Evolutionary conservation across 2,797 vertebrate species (phyloP).

Genomic region (Danio choprae): DNA sequence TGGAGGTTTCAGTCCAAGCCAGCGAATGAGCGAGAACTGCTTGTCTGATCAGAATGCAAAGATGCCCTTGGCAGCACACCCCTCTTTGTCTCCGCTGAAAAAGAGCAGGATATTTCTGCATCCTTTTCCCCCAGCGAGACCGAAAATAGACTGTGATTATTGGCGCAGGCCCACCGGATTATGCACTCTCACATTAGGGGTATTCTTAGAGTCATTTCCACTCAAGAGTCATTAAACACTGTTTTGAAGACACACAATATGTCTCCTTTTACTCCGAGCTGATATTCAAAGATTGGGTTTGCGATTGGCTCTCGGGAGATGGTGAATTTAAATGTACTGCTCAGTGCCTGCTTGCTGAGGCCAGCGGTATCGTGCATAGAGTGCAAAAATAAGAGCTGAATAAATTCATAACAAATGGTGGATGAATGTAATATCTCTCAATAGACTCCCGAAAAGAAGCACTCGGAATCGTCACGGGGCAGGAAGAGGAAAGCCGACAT

Average conservation of each 20-base stretch:
- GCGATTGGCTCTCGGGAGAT: slow-evolving; percentile 12
- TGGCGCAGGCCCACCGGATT: slow-evolving; percentile 21
- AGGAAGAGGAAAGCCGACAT: slow-evolving; percentile 97
- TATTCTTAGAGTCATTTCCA: slow-evolving; percentile 36
- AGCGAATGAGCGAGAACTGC: slow-evolving; percentile 42
- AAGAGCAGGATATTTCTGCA: slow-evolving; percentile 51
- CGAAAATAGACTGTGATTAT: slow-evolving; percentile 27
- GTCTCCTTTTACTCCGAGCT: slow-evolving; percentile 6
- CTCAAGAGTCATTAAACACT: slow-evolving; percentile 30
- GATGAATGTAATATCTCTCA: slow-evolving; percentile 28
- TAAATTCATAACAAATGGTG: slow-evolving; percentile 25
- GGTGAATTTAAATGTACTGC: slow-evolving; percentile 17
- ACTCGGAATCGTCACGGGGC: slow-evolving; percentile 90
- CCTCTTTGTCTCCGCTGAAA: slow-evolving; percentile 55
- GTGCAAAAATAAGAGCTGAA: slow-evolving; percentile 24
- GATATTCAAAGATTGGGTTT: slow-evolving; percentile 5
- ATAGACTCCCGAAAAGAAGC: slow-evolving; percentile 98
- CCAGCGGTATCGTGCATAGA: neutral
- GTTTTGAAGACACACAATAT: slow-evolving; percentile 18
- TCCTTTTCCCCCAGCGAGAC: slow-evolving; percentile 31
- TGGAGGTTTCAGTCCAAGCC: slow-evolving; percentile 30
- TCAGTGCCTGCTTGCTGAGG: slow-evolving; percentile 11
- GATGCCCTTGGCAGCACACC: slow-evolving; percentile 55
- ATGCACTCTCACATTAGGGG: slow-evolving; percentile 35
- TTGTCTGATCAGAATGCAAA: slow-evolving; percentile 60